phyloP scores from a whole-genome alignment of 2,113 vertebrate genomes.

The Axis porcinus region DNA sequence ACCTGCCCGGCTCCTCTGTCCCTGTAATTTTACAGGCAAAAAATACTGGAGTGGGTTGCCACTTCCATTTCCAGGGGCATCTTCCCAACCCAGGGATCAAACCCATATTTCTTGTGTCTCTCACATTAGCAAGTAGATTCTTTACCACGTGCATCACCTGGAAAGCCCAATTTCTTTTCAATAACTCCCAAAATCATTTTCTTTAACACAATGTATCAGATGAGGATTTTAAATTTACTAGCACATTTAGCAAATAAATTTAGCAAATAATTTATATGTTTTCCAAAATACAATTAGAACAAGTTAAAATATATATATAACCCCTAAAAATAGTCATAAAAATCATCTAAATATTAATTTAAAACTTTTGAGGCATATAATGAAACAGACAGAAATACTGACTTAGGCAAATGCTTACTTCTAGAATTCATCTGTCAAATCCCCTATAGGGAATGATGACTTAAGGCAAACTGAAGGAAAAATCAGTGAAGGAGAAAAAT shows the following conservation, averaged over 20 bases:
- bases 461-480: constrained; percentile 38
- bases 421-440: constrained; percentile 59
- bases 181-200: background rate
- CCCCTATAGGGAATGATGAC: background rate
- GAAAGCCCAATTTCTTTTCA: background rate
- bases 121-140: background rate
- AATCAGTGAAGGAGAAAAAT: constrained; percentile 55
- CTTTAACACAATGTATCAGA: background rate
- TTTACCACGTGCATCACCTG: background rate
- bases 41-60: background rate
- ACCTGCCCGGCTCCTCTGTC: background rate
- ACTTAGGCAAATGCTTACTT: constrained; percentile 26
- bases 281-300: background rate
- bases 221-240: background rate
- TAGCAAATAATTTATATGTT: background rate
- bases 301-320: background rate
- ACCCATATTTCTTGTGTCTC: background rate
- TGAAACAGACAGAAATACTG: constrained; percentile 36
- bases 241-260: background rate
- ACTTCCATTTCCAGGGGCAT: background rate
- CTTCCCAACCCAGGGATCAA: background rate
- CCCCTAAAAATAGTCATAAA: background rate
- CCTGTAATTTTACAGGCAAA: background rate
- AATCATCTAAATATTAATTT: background rate
- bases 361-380: background rate